Percentiles rank a stretch among this genome's conserved stretches.
phyloP scores from a whole-genome alignment of 2,113 vertebrate genomes.

The Brachirus orientalis region DNA sequence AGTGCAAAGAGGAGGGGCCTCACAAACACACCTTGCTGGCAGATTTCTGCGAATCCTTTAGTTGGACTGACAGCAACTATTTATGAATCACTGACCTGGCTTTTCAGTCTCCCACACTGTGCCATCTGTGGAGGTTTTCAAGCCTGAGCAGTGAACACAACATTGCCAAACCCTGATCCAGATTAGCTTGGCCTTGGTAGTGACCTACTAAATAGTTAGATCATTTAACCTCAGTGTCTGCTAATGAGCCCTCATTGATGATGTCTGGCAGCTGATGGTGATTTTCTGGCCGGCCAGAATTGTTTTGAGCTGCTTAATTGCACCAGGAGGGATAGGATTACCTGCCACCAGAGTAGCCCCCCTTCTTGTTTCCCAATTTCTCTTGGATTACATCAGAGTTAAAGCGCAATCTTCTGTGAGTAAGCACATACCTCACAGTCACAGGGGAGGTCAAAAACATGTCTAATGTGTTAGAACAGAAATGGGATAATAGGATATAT shows the following conservation, averaged over 20 bases:
- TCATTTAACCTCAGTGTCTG: constrained; percentile 40
- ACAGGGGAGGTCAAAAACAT: constrained; percentile 57
- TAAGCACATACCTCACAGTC: constrained; percentile 75
- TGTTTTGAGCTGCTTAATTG: constrained; percentile 71
- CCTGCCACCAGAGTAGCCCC: constrained; percentile 66
- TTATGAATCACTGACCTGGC: constrained; percentile 60
- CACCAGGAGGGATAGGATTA: constrained; percentile 72
- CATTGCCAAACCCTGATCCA: constrained; percentile 53
- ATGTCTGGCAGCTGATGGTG: constrained; percentile 45
- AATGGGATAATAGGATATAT: constrained; percentile 49
- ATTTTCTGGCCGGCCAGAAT: constrained; percentile 48
- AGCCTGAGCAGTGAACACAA: constrained; percentile 11
- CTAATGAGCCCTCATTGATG: constrained; percentile 21
- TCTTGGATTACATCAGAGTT: constrained; percentile 77
- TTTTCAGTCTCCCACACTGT: constrained; percentile 26
- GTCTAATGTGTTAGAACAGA: constrained; percentile 56
- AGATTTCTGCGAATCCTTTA: constrained; percentile 47
- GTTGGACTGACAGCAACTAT: constrained; percentile 58
- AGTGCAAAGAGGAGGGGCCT: constrained; percentile 32
- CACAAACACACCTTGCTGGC: constrained; percentile 19
- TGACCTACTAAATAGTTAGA: constrained; percentile 27
- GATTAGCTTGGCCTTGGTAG: constrained; percentile 43
- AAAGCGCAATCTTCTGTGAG: constrained; percentile 68
- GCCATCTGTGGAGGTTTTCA: constrained; percentile 36
- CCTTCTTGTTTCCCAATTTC: constrained; percentile 48